phyloP scores from a whole-genome alignment of 1,140 invertebrate genomes.

The Nixonia krombeini region DNA sequence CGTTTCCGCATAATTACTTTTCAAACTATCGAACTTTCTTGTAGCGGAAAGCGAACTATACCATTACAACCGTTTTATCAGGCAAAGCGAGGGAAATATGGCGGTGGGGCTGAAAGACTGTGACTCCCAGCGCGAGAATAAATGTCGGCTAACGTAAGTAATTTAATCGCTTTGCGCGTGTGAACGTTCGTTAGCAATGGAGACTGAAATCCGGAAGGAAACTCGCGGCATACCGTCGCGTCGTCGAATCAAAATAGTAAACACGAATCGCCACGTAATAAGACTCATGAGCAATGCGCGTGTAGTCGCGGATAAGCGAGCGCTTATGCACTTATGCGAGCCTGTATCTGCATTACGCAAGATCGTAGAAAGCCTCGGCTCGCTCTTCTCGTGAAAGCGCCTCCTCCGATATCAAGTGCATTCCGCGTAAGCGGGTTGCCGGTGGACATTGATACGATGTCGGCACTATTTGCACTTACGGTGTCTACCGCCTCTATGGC shows the following conservation, averaged over 20 bases:
- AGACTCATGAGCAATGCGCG: slow-evolving; percentile 14
- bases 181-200: too few relatives aligned
- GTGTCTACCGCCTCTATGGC: too few relatives aligned
- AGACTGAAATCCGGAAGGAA: slow-evolving; percentile 24
- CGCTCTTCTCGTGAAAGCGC: slow-evolving; percentile 45
- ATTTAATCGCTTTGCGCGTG: too few relatives aligned
- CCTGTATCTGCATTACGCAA: slow-evolving; percentile 47
- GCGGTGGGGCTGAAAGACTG: too few relatives aligned
- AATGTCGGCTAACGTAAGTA: too few relatives aligned
- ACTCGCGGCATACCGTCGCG: slow-evolving; percentile 28
- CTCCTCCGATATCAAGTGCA: slow-evolving; percentile 25
- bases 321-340: slow-evolving; percentile 27
- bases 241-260: slow-evolving; percentile 40
- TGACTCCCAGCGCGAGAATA: background rate
- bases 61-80: too few relatives aligned
- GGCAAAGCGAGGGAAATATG: too few relatives aligned
- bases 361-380: slow-evolving; percentile 46
- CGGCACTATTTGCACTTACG: too few relatives aligned
- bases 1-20: slow-evolving; percentile 23
- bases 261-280: slow-evolving; percentile 34
- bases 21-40: too few relatives aligned
- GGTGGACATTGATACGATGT: background rate
- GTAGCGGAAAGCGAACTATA: background rate
- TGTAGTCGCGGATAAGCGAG: slow-evolving; percentile 29
- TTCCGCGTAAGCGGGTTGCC: slow-evolving; percentile 13